phyloP scores from a whole-genome alignment of 2,113 vertebrate genomes.

The Carollia perspicillata region DNA sequence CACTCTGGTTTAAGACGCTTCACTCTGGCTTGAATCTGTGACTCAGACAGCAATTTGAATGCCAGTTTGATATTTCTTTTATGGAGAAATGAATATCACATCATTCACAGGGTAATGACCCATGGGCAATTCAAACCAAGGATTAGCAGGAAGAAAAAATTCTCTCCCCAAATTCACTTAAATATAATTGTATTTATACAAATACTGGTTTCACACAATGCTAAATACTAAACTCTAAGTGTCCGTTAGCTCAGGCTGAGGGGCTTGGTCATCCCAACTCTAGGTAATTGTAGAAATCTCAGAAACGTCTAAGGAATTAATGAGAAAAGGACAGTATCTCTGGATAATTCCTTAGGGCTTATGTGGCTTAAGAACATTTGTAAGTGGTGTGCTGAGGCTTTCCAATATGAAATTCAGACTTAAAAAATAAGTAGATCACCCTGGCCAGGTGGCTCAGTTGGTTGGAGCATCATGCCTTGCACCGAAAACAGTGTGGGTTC shows the following conservation, averaged over 20 bases:
- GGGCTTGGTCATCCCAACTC: neutral
- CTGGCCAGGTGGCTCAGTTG: too few species aligned
- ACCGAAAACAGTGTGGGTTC: too few species aligned
- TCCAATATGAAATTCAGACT: neutral
- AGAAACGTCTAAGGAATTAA: neutral
- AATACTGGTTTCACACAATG: neutral
- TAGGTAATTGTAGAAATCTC: neutral
- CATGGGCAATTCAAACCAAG: neutral
- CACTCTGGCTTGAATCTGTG: neutral
- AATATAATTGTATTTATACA: neutral
- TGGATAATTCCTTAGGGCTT: neutral
- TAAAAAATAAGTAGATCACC: neutral
- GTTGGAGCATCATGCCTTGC: too few species aligned
- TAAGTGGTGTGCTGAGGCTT: neutral
- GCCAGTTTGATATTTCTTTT: neutral
- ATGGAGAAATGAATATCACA: neutral
- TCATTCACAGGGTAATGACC: neutral
- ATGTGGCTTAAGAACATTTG: neutral
- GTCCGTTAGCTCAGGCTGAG: neutral
- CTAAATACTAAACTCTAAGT: neutral
- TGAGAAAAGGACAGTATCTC: neutral
- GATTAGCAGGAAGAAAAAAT: neutral
- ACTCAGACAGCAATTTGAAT: neutral
- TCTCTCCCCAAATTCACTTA: neutral
- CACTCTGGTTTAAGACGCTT: neutral